Percentiles rank a stretch among this genome's conserved stretches.
Conservation (phyloP, 2,113 vertebrate species). For the Charadrius vociferus region DNA sequence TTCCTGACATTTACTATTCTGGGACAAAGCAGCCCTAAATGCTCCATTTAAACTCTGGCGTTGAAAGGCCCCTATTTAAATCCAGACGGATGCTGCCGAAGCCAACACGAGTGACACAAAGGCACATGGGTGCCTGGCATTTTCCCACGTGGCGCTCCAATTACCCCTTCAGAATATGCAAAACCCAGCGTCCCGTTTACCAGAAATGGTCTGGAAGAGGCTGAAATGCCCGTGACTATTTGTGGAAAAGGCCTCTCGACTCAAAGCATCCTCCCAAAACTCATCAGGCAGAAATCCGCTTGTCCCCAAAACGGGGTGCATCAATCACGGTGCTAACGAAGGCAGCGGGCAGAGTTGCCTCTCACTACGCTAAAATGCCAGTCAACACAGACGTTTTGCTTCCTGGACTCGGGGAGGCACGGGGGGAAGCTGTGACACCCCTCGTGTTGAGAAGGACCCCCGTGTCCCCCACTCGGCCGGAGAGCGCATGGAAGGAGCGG, state of each 20-base stretch:
- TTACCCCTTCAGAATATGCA: neutral
- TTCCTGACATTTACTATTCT: neutral
- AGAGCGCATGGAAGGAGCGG: accelerated
- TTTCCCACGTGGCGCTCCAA: neutral
- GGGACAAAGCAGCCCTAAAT: constrained; percentile 12
- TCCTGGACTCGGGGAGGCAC: neutral
- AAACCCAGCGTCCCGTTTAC: neutral
- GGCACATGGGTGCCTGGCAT: neutral
- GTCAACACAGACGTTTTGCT: neutral
- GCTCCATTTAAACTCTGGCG: neutral
- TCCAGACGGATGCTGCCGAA: neutral
- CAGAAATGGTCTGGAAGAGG: constrained; percentile 1
- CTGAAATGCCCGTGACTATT: neutral
- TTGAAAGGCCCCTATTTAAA: constrained; percentile 38
- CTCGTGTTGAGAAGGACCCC: neutral
- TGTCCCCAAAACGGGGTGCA: accelerated
- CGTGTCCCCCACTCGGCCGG: accelerated
- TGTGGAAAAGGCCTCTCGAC: neutral
- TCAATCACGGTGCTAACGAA: neutral
- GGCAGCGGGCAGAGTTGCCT: neutral
- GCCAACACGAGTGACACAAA: constrained; percentile 3
- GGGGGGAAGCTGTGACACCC: neutral
- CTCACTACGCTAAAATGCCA: neutral
- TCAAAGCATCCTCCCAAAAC: neutral
- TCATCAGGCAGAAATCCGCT: neutral